These are phyloP conservation scores for Phalera bucephala DNA, from an alignment of 2,888 invertebrate species.

Conservation along the genomic window DNA sequence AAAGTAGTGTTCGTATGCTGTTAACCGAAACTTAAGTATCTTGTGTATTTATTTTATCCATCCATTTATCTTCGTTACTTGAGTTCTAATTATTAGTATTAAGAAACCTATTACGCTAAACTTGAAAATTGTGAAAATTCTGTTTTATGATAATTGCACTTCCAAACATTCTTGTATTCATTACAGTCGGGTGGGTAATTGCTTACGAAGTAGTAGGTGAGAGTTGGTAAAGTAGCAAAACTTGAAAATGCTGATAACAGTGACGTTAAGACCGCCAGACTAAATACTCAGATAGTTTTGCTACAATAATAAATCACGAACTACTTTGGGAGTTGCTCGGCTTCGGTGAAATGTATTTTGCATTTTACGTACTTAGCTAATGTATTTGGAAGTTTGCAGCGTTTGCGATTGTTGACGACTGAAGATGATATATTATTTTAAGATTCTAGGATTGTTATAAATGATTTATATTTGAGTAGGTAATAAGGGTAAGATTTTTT, in stretches of 20 bases:
- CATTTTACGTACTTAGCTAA: conserved; percentile 16
- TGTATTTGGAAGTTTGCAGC: conserved; percentile 20
- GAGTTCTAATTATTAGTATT: too few species aligned
- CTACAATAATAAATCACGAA: conserved; percentile 67
- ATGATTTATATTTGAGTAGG: too few species aligned
- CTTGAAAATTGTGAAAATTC: conserved; percentile 1
- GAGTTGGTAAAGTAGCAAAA: conserved; percentile 44
- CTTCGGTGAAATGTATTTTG: conserved; percentile 29
- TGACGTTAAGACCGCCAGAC: conserved; percentile 57
- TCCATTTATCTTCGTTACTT: too few species aligned
- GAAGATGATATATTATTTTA: too few species aligned
- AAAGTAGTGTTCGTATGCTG: too few species aligned
- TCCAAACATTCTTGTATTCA: conserved; percentile 26
- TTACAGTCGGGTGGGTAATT: conserved; percentile 39
- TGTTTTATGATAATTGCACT: conserved; percentile 18
- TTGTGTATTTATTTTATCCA: too few species aligned
- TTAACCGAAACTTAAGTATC: too few species aligned
- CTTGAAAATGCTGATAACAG: conserved; percentile 52
- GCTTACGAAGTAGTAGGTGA: conserved; percentile 38
- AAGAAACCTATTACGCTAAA: conserved; percentile 5
- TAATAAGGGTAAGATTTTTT: too few species aligned
- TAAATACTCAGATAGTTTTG: conserved; percentile 66
- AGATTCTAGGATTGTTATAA: too few species aligned
- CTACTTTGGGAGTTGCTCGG: conserved; percentile 45
- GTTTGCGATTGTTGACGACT: not conserved